Evolutionary conservation across 2,888 invertebrate genomes (phyloP).

Genomic region (Uloborus plumipes): DNA sequence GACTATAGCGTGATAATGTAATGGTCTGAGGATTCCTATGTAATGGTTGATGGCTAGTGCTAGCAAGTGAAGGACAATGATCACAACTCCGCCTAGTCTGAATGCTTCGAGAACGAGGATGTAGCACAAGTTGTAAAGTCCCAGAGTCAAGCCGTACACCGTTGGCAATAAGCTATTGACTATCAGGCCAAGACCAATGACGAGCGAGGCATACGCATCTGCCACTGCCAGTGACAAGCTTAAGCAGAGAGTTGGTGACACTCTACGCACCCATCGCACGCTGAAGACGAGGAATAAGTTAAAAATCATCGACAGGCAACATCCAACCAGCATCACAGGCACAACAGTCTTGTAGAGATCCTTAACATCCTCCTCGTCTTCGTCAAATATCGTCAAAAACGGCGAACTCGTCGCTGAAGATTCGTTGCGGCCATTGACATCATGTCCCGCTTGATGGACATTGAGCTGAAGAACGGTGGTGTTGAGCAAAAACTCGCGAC

Average conservation of each 20-base stretch:
- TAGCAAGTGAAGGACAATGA: slow-evolving; percentile 77
- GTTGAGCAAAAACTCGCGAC: slow-evolving; percentile 14
- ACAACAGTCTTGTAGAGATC: slow-evolving; percentile 68
- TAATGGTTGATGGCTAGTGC: slow-evolving; percentile 79
- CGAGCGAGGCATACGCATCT: slow-evolving; percentile 75
- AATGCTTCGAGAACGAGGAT: slow-evolving; percentile 71
- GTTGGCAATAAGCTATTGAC: slow-evolving; percentile 75
- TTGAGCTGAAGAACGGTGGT: neutral
- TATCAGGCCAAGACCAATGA: slow-evolving; percentile 75
- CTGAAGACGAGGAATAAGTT: slow-evolving; percentile 75
- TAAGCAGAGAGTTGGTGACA: slow-evolving; percentile 67
- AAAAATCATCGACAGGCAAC: slow-evolving; percentile 74
- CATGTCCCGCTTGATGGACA: neutral
- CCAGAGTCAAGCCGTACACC: slow-evolving; percentile 68
- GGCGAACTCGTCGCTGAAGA: neutral
- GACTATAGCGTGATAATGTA: slow-evolving; percentile 77
- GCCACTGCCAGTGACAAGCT: slow-evolving; percentile 74
- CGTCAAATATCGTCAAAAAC: neutral
- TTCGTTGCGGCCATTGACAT: neutral
- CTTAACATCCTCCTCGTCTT: slow-evolving; percentile 19
- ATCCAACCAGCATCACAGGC: slow-evolving; percentile 73
- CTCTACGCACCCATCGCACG: slow-evolving; percentile 75
- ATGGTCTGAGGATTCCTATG: slow-evolving; percentile 77
- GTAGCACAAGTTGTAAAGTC: slow-evolving; percentile 71
- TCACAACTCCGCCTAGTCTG: slow-evolving; percentile 77